These are phyloP conservation scores for Parambassis ranga DNA, from an alignment of 2,797 vertebrate genomes.

Conservation along the genomic window DNA sequence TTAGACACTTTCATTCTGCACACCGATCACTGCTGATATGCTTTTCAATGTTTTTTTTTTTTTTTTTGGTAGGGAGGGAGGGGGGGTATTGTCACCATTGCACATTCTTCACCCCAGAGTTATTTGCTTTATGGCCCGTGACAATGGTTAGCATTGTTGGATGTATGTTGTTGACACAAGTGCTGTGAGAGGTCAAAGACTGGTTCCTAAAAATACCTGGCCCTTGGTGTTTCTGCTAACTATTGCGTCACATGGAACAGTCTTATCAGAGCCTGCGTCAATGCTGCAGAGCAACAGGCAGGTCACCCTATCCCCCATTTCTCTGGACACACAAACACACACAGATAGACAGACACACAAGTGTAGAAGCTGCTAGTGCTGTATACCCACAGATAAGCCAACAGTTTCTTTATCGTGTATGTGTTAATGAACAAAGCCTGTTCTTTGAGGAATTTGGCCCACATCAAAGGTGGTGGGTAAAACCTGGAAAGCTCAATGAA, in stretches of 20 bases:
- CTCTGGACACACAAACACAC: conserved; percentile 43
- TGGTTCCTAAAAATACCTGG: conserved; percentile 74
- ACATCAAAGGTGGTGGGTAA: conserved; percentile 6
- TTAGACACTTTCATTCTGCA: not conserved
- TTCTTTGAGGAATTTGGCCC: conserved; percentile 27
- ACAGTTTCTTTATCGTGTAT: not conserved
- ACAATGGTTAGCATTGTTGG: conserved; percentile 44
- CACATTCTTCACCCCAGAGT: not conserved
- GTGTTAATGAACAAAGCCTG: conserved; percentile 5
- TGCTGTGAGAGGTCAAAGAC: conserved; percentile 67
- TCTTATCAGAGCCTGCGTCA: conserved; percentile 74
- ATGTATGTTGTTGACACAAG: conserved; percentile 59
- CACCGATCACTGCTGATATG: not conserved
- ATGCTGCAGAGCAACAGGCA: conserved; percentile 65
- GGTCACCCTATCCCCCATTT: conserved; percentile 47
- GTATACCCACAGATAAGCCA: conserved; percentile 10
- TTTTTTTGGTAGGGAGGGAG: too few species aligned
- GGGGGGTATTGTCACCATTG: conserved; percentile 1
- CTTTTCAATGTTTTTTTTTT: not conserved
- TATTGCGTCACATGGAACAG: conserved; percentile 66
- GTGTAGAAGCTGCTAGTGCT: not conserved
- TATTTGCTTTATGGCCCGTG: conserved; percentile 31
- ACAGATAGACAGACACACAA: not conserved
- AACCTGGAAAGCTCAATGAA: conserved; percentile 41
- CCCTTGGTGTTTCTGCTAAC: conserved; percentile 60